phyloP scores from a whole-genome alignment of 2,797 vertebrate genomes.

The Trematomus bernacchii region DNA sequence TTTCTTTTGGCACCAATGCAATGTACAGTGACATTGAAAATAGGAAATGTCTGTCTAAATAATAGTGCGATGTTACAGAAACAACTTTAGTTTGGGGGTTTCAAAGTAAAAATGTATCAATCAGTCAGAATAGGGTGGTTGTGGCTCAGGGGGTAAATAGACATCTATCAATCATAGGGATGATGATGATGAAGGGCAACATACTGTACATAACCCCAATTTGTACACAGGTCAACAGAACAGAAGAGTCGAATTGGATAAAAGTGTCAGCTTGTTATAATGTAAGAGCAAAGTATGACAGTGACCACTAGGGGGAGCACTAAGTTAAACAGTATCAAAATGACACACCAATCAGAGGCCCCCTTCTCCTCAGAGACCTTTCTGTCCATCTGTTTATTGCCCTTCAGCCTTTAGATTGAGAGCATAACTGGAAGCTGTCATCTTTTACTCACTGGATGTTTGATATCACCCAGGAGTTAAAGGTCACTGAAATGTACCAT shows the following conservation, averaged over 20 bases:
- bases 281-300: neutral
- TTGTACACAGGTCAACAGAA: no score
- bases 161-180: no score
- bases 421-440: conserved; percentile 37
- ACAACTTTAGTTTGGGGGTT: neutral
- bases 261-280: no score
- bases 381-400: conserved; percentile 36
- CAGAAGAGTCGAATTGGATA: no score
- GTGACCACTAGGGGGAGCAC: conserved; percentile 55
- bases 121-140: no score
- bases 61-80: neutral
- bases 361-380: conserved; percentile 1
- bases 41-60: neutral
- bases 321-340: neutral
- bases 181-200: no score
- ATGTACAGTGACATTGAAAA: neutral
- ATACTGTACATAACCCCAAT: no score
- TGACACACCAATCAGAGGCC: neutral
- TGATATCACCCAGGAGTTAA: conserved; percentile 22
- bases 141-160: no score
- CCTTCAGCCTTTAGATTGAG: conserved; percentile 32
- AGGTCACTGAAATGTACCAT: conserved; percentile 41
- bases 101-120: neutral
- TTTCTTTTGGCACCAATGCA: neutral
- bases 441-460: conserved; percentile 16